phyloP scores from a whole-genome alignment of 2,797 vertebrate genomes.

The Synanceia verrucosa region DNA sequence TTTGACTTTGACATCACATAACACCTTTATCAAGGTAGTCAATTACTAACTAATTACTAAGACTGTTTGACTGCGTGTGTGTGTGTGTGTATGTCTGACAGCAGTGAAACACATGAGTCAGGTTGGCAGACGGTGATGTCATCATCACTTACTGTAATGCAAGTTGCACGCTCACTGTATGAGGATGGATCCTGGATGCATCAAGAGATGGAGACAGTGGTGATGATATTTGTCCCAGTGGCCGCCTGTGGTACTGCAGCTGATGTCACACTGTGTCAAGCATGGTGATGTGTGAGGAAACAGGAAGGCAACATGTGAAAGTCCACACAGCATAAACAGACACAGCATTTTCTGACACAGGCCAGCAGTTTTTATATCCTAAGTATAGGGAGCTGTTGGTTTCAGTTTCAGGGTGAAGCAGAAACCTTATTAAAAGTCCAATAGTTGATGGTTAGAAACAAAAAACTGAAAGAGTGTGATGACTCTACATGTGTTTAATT shows the following conservation, averaged over 20 bases:
- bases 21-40: background rate
- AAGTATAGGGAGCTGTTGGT: too few species aligned
- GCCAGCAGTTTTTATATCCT: too few species aligned
- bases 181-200: background rate
- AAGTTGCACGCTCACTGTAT: slow-evolving; percentile 19
- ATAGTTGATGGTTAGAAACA: too few species aligned
- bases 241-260: background rate
- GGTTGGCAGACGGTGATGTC: slow-evolving; percentile 47
- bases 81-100: background rate
- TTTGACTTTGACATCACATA: background rate
- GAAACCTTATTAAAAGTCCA: too few species aligned
- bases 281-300: background rate
- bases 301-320: background rate
- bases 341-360: too few species aligned
- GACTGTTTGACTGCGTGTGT: slow-evolving; percentile 9
- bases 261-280: background rate
- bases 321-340: background rate
- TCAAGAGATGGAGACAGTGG: background rate
- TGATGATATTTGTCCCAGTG: background rate
- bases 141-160: slow-evolving; percentile 32
- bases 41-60: background rate
- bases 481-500: too few species aligned
- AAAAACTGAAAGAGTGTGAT: too few species aligned
- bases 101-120: slow-evolving; percentile 12
- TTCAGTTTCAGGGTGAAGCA: background rate